Base-by-base conservation (phyloP, 2,113 vertebrate species). In the Notarius quadriscutis region DNA sequence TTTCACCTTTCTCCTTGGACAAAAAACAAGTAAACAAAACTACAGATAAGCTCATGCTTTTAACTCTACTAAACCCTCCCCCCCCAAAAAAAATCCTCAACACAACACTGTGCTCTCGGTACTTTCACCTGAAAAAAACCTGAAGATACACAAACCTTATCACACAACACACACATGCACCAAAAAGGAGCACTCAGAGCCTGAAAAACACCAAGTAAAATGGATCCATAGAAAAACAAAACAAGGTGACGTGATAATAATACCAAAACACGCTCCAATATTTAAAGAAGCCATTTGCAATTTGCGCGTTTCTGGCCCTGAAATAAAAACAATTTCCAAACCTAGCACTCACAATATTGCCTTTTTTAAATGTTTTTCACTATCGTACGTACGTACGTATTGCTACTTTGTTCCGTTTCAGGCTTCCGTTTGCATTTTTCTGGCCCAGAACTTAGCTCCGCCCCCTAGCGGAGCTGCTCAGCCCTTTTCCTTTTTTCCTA, bases 81-180 rank as follows among this genome's bases (percentile, higher is more conserved):
- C 41, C 41, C 41, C 41, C 41, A 41, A 41, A 57, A 50, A 85
- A 22, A 15, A 20, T 25, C 30, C 17, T n/a, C 50, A 27, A 11
- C 69, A 75, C 48, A 86, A 86, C 77, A 69, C 30, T 7, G 79
- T 92, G 6, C 83, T 87, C 30, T 14, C 8, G 1, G 50, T 65
- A 50, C 62, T 30, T 17, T 62, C 15, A 53, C 69, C 65, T 8
- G 60, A 71, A 10, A 34, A 83, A 83, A 74, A 27, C 78, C 62
- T 74, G 65, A 60, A 60, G 22, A 55, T n/a, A 55, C 50, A 55
- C 50, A 78, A 5, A 15, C 75, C 11, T 55, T 51, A n/a, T 77
- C 25, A 51, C 48, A 55, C 12, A 12, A 79, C n/a, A 58, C 51
- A 74, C 18, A 50, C 86, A 6, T 17, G 5, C 63, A 60, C 1